Percentiles rank a stretch among this genome's conserved stretches.
Evolutionary conservation across 2,113 vertebrate species (phyloP).

Genomic region (Nettapus auritus): DNA sequence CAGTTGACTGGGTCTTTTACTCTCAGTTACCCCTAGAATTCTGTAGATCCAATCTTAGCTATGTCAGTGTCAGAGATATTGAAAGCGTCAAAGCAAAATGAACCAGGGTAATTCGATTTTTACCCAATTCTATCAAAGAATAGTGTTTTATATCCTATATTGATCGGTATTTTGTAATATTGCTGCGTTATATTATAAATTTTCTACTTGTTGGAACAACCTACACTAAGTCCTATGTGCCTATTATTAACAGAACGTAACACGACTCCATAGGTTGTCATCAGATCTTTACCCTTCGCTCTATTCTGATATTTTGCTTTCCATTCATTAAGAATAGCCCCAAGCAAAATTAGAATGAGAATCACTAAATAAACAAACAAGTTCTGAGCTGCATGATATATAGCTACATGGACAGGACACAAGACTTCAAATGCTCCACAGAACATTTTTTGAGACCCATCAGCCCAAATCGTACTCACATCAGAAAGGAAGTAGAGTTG

Average conservation of each 20-base stretch:
- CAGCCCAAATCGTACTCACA: background rate
- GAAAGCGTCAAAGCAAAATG: background rate
- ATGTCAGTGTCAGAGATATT: background rate
- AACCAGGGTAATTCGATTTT: background rate
- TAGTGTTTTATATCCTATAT: background rate
- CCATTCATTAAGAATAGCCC: conserved; percentile 70
- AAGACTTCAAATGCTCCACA: background rate
- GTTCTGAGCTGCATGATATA: background rate
- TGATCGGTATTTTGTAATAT: background rate
- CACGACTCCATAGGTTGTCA: conserved; percentile 57
- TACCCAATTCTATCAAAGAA: background rate
- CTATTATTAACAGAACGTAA: conserved; percentile 61
- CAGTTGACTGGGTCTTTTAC: background rate
- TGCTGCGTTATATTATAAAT: background rate
- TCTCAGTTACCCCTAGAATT: background rate
- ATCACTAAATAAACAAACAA: conserved; percentile 65
- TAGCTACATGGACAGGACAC: background rate
- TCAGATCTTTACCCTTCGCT: conserved; percentile 66
- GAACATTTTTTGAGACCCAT: background rate
- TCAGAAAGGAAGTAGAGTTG: background rate
- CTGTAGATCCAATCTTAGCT: background rate
- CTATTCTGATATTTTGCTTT: conserved; percentile 69
- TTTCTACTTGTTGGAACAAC: background rate
- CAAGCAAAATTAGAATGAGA: conserved; percentile 65
- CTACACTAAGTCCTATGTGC: background rate